Conservation (phyloP, 2,113 vertebrate genomes). For the Lophotis ruficrista region DNA sequence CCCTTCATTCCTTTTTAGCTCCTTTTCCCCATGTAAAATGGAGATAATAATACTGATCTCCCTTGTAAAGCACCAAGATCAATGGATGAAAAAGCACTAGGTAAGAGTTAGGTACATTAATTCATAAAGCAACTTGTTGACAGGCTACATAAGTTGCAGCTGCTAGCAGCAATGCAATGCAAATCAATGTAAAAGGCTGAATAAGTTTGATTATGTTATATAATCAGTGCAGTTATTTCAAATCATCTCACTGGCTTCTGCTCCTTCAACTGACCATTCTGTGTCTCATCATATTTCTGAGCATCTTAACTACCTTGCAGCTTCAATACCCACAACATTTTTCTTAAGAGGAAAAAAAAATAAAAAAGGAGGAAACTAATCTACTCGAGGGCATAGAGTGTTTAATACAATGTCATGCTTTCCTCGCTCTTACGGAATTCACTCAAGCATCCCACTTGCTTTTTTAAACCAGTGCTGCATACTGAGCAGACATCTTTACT, state of each 20-base stretch:
- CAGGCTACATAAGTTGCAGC: background rate
- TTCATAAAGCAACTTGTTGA: background rate
- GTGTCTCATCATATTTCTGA: background rate
- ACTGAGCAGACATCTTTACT: slow-evolving; percentile 42
- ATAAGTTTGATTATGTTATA: background rate
- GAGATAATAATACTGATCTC: background rate
- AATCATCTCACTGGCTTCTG: background rate
- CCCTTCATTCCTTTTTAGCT: background rate
- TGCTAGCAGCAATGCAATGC: background rate
- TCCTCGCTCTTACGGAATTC: slow-evolving; percentile 12
- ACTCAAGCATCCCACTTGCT: slow-evolving; percentile 31
- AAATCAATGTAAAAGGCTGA: background rate
- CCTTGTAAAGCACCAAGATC: background rate
- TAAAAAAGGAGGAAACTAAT: background rate
- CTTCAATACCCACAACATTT: background rate
- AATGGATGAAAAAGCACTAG: background rate
- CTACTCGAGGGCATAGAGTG: background rate
- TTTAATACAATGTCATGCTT: slow-evolving; percentile 2
- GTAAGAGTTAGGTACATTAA: background rate
- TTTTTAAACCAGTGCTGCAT: slow-evolving; percentile 43
- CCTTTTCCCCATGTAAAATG: background rate
- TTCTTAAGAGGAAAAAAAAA: background rate
- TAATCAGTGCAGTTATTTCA: background rate
- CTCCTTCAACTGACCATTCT: background rate
- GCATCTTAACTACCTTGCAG: background rate